Conservation (phyloP, 2,888 invertebrate species). For the Lasioglossum figueresi region DNA sequence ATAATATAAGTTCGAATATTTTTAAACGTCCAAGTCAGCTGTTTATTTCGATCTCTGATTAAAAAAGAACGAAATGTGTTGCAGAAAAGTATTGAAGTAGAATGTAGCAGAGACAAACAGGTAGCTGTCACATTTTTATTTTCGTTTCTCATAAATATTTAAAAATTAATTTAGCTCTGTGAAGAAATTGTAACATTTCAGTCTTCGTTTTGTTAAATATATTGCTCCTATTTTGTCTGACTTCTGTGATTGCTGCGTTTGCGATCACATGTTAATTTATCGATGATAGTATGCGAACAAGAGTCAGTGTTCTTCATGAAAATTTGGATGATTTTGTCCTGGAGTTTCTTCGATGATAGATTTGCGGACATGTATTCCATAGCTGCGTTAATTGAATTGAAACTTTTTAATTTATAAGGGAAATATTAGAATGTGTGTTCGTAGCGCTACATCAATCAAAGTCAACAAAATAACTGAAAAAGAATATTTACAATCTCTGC, state of each 20-base stretch:
- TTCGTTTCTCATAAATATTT: background rate
- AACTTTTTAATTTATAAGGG: background rate
- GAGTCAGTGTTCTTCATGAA: background rate
- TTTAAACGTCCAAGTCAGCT: background rate
- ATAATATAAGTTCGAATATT: background rate
- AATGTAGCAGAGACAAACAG: background rate
- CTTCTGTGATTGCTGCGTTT: background rate
- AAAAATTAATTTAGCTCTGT: background rate
- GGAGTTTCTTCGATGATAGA: background rate
- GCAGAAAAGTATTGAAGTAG: background rate
- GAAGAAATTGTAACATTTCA: too few species aligned
- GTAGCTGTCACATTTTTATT: background rate
- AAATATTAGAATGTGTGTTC: background rate
- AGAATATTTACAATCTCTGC: background rate
- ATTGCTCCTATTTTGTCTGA: background rate
- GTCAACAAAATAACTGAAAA: constrained; percentile 1
- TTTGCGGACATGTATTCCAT: background rate
- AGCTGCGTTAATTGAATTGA: background rate
- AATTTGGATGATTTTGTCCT: background rate
- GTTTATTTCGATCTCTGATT: background rate
- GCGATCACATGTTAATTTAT: background rate
- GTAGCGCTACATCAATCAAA: background rate
- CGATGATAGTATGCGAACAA: background rate
- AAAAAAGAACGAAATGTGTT: background rate
- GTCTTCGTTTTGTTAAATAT: background rate